Evolutionary conservation across 2,888 invertebrate species (phyloP).

Genomic region (Chrysopilus asiliformis): DNA sequence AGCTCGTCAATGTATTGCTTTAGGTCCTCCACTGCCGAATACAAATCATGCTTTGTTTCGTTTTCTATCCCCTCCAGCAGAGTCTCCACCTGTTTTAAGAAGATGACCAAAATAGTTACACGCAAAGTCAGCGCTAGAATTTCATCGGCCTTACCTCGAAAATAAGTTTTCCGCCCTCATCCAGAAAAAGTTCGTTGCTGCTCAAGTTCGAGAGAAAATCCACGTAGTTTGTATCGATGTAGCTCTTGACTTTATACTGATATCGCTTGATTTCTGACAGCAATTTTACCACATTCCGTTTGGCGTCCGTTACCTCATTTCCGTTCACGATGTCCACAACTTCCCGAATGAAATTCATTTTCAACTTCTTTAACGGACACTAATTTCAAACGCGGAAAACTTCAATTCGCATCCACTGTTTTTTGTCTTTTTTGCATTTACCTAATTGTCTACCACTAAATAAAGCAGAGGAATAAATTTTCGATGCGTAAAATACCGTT

Average conservation of each 20-base stretch:
- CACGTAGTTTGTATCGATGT: slow-evolving; percentile 31
- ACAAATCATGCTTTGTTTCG: slow-evolving; percentile 45
- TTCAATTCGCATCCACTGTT: no score
- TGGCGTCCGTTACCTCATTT: slow-evolving; percentile 19
- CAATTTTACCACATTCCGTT: slow-evolving; percentile 25
- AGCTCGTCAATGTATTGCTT: slow-evolving; percentile 42
- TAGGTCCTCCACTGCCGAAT: slow-evolving; percentile 46
- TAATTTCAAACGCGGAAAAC: no score
- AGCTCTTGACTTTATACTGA: slow-evolving; percentile 28
- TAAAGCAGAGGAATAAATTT: no score
- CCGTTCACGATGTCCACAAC: slow-evolving; percentile 17
- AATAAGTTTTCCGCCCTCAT: slow-evolving; percentile 25
- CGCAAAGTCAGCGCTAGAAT: no score
- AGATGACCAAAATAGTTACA: not conserved
- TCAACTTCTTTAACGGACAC: no score
- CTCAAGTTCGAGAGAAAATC: slow-evolving; percentile 31
- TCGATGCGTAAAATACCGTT: no score
- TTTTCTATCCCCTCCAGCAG: slow-evolving; percentile 40
- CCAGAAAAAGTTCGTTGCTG: slow-evolving; percentile 27
- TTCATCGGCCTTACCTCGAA: slow-evolving; percentile 20
- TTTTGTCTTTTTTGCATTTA: no score
- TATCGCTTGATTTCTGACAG: slow-evolving; percentile 27
- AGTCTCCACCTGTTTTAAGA: slow-evolving; percentile 16
- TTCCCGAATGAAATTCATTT: slow-evolving; percentile 17
- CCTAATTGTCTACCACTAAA: no score